phyloP scores from a whole-genome alignment of 1,140 invertebrate species.

The Riptortus pedestris region DNA sequence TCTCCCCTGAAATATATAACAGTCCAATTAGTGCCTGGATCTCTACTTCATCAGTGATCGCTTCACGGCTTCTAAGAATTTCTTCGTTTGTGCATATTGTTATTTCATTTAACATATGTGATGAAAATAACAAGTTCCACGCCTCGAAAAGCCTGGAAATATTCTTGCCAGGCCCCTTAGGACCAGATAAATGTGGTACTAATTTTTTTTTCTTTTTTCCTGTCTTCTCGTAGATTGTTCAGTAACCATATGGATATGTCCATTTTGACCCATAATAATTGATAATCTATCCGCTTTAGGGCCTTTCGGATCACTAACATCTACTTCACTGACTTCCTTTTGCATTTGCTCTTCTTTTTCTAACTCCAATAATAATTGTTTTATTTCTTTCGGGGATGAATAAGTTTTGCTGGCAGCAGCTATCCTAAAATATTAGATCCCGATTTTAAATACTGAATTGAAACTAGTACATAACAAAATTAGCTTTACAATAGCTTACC shows the following conservation, averaged over 20 bases:
- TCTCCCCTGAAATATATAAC: too few species aligned
- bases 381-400: not conserved
- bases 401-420: not conserved
- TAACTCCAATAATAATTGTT: not conserved
- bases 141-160: not conserved
- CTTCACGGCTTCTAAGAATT: not conserved
- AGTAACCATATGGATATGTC: too few species aligned
- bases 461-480: not conserved
- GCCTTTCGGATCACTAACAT: not conserved
- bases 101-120: not conserved
- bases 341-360: not conserved
- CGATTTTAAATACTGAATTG: not conserved
- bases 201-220: too few species aligned
- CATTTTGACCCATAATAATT: too few species aligned
- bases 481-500: not conserved
- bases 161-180: too few species aligned
- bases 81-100: too few species aligned
- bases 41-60: too few species aligned
- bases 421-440: not conserved
- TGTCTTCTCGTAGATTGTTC: too few species aligned
- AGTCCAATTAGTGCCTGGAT: too few species aligned
- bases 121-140: not conserved
- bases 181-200: too few species aligned
- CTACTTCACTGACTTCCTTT: too few species aligned
- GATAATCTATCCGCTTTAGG: too few species aligned